phyloP scores from a whole-genome alignment of 2,888 invertebrate species.

The Julus scanicus region DNA sequence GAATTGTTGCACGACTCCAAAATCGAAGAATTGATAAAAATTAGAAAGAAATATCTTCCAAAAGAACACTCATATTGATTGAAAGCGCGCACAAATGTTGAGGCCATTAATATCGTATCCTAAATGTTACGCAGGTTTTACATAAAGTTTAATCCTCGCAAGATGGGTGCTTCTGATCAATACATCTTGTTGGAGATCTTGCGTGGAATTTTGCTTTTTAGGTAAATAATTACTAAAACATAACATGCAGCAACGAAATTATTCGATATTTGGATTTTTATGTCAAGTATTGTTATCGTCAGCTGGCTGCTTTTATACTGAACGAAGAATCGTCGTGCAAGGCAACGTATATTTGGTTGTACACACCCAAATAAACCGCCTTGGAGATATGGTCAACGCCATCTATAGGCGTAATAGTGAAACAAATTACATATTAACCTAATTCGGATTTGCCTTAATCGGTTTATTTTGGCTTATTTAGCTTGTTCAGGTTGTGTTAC shows the following conservation, averaged over 20 bases:
- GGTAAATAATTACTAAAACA: background rate
- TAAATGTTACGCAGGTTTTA: background rate
- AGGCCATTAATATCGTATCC: conserved; percentile 35
- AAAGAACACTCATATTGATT: conserved; percentile 39
- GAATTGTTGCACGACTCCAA: conserved; percentile 3
- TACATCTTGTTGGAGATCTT: background rate
- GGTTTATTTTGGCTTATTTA: too few relatives aligned
- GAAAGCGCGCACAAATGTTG: conserved; percentile 43
- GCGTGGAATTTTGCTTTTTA: conserved; percentile 2
- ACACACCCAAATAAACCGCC: background rate
- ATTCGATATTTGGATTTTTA: conserved; percentile 36
- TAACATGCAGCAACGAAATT: background rate
- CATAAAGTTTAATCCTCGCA: conserved; percentile 3
- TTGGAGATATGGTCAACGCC: background rate
- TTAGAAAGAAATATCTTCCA: conserved; percentile 39
- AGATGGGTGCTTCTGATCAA: background rate
- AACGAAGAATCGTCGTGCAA: background rate
- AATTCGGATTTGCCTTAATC: too few relatives aligned
- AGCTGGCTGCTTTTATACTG: conserved; percentile 23
- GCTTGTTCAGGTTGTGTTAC: too few relatives aligned
- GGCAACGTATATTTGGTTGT: background rate
- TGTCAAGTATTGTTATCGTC: conserved; percentile 21
- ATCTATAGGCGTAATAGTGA: background rate
- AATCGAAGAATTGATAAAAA: conserved; percentile 40
- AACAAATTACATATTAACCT: too few relatives aligned